phyloP scores from a whole-genome alignment of 2,113 vertebrate species.

The Lichenostomus cassidix region DNA sequence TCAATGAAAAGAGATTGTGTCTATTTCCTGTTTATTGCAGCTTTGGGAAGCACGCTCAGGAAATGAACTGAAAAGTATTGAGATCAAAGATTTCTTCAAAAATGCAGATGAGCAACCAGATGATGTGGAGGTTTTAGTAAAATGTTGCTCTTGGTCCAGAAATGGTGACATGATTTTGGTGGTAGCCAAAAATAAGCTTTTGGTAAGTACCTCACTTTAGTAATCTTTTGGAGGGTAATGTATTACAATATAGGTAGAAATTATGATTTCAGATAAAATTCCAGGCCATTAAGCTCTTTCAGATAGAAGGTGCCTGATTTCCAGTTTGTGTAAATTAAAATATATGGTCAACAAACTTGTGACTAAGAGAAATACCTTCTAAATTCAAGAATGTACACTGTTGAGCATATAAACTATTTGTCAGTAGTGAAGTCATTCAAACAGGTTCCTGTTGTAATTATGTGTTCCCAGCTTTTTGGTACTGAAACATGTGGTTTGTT shows the following conservation, averaged over 20 bases:
- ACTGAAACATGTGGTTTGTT: conserved; percentile 74
- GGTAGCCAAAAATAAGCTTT: conserved; percentile 83
- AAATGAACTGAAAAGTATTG: conserved; percentile 85
- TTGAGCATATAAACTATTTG: neutral
- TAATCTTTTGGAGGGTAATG: neutral
- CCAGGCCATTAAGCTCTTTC: neutral
- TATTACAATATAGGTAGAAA: neutral
- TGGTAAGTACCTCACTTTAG: conserved; percentile 78
- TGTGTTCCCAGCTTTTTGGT: conserved; percentile 84
- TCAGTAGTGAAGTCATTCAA: neutral
- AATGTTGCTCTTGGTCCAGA: conserved; percentile 88
- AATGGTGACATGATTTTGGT: conserved; percentile 81
- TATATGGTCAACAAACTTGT: too few relatives aligned
- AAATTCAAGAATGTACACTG: neutral
- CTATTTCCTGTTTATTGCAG: conserved; percentile 68
- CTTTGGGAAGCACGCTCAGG: conserved; percentile 83
- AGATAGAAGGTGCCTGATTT: neutral
- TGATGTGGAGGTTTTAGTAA: conserved; percentile 81
- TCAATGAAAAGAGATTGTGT: neutral
- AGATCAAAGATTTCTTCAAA: conserved; percentile 76
- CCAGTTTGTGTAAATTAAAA: neutral
- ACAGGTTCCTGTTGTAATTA: neutral
- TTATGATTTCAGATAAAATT: neutral
- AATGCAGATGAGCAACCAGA: conserved; percentile 75
- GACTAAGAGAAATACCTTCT: neutral